A percentile compares a stretch with the other conserved stretches of the same genome.
phyloP scores from a whole-genome alignment of 2,888 invertebrate species.

The Cryptus armator region DNA sequence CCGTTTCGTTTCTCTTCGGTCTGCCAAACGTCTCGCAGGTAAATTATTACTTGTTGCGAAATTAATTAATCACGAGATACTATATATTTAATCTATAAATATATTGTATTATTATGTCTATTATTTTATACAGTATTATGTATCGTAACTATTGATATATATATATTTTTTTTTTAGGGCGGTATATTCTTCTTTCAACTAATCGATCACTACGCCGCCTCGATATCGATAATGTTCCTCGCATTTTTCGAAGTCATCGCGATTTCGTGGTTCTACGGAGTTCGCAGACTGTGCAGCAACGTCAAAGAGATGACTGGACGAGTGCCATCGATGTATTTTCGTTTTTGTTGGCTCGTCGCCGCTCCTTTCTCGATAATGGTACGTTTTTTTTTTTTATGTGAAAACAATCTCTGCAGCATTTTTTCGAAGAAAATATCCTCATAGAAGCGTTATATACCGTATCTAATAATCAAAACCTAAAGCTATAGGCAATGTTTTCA shows the following conservation, averaged over 20 bases:
- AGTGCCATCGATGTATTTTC: slow-evolving; percentile 92
- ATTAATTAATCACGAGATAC: neutral
- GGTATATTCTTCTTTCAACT: slow-evolving; percentile 97
- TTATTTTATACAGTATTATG: too few species aligned
- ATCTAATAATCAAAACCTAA: too few species aligned
- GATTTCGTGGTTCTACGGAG: slow-evolving; percentile 96
- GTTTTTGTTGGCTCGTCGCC: slow-evolving; percentile 94
- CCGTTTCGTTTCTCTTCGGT: slow-evolving; percentile 93
- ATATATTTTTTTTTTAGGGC: slow-evolving; percentile 86
- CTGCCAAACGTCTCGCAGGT: slow-evolving; percentile 95
- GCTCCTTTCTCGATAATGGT: slow-evolving; percentile 92
- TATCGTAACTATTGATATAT: neutral
- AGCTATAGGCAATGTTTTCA: too few species aligned
- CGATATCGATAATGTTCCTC: slow-evolving; percentile 95
- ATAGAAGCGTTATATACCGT: too few species aligned
- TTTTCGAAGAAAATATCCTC: too few species aligned
- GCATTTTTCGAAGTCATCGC: slow-evolving; percentile 97
- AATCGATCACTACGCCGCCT: slow-evolving; percentile 97
- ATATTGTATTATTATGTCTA: too few species aligned
- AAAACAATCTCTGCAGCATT: too few species aligned
- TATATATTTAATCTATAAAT: too few species aligned
- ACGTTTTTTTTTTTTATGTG: slow-evolving; percentile 55
- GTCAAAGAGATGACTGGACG: slow-evolving; percentile 96
- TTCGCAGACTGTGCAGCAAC: slow-evolving; percentile 91
- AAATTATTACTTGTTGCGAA: slow-evolving; percentile 72